Evolutionary conservation across 2,888 invertebrate genomes (phyloP), one percentile per base, ranked within the genome.

Genomic region (Perithous albicinctus): DNA sequence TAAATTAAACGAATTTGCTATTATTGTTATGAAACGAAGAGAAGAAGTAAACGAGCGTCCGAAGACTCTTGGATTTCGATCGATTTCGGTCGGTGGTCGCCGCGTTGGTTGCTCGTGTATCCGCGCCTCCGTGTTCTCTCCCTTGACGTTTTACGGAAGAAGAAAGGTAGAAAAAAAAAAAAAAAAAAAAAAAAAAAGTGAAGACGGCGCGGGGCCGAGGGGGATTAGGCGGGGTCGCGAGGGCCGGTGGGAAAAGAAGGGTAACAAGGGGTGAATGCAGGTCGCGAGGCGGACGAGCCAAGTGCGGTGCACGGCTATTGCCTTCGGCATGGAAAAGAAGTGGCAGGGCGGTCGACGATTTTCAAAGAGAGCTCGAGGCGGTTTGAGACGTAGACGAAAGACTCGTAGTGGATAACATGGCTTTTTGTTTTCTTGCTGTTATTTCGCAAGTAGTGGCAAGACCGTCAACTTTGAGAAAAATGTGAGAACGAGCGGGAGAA

Each of bases 131-230:
- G 72, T 67, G 72, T 78, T 69, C 41, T 80, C n/a, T n/a, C n/a
- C 76, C 69, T 83, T 83, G 67, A 63, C 74, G 56, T 56, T 29
- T 59, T 76, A 26, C 80, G 76, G 38, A 82, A 82, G 82, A 81
- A 80, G 83, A 84, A 23, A 61, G 29, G 3, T 41, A 26, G 35
- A 38, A 61, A 59, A 38, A 38, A 61, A 35, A 61, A 61, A 20
- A 48, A 35, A 29, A 18, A 29, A 56, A n/a, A 35, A 59, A 59
- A 59, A 59, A 35, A 64, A 43, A 46, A 29, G 43, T 26, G 6
- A 3, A 15, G 41, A 12, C 3, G 10, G 7, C 82, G 78, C 51
- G n/a, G n/a, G 26, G 41, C 7, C 8, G 15, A 10, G 56, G 10
- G 48, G 48, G 38, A 15, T 2, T 15, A 3, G n/a, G 20, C 12